Evolutionary conservation across 2,113 vertebrate species (phyloP), one percentile per base, ranked within the genome.

Genomic region (Protobothrops mucrosquamatus): DNA sequence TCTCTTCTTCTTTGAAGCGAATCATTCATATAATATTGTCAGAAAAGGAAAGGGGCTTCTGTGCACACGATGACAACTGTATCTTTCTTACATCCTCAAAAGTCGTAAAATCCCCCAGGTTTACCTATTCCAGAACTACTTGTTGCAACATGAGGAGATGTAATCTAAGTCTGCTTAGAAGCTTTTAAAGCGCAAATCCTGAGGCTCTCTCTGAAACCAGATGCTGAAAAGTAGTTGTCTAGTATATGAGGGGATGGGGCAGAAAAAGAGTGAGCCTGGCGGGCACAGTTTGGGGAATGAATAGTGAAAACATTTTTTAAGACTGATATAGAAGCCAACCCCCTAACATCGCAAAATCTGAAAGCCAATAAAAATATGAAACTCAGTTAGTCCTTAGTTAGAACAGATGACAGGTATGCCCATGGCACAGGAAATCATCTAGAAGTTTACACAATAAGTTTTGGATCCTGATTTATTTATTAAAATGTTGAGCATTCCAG

Each of bases 1-100:
- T 89, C 15, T 57, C 46, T 86, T 89, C 95, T 95, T 92, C 95
- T 92, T 87, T 88, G 18, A 64, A 64, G 56, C 51, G 81, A 87
- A 81, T n/a, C 54, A 29, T 59, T 69, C 85, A 51, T 85, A n/a
- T 57, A 34, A 89, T 57, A 51, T 34, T 14, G 43, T 23, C 74
- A 39, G 22, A 24, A 55, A 74, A 55, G 22, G 39, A 88, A 89
- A 55, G 29, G 12, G 22, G 1, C 7, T 85, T 85, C 59, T 18
- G 20, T 23, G 88, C 18, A 24, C 51, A 55, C 15, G 1, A 22
- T 11, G 23, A 52, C 10, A 48, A 15, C 39, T 34, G 91, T 61
- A 46, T 26, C 39, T 56, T 24, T 7, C 24, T 23, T 89, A 69
- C 39, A 56, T 57, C 55, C 39, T 18, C 46, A 34, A 55, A 6